Evolutionary conservation across 2,888 invertebrate genomes (phyloP).

Genomic region (Cactoblastis cactorum): DNA sequence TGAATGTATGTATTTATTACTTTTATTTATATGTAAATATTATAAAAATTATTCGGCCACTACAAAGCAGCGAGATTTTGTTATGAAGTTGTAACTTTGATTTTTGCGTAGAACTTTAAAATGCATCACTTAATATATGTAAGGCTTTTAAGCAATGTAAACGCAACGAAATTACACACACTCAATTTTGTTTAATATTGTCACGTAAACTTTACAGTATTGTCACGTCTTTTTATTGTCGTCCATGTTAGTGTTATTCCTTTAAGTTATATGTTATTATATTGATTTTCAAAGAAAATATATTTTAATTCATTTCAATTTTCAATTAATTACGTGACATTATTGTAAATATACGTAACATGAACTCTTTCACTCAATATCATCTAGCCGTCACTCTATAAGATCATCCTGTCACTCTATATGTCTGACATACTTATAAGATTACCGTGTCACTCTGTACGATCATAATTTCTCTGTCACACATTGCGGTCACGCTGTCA

Average conservation of each 20-base stretch:
- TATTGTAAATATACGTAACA: no score
- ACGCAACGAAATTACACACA: slow-evolving; percentile 4
- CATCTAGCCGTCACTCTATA: no score
- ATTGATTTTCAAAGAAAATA: no score
- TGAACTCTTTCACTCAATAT: no score
- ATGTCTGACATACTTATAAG: no score
- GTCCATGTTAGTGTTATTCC: no score
- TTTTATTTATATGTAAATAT: background rate
- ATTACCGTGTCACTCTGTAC: background rate
- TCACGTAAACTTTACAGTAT: no score
- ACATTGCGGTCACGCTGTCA: background rate
- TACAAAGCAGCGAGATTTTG: slow-evolving; percentile 2
- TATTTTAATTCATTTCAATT: no score
- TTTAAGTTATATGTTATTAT: no score
- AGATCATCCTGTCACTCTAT: background rate
- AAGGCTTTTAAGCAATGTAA: background rate
- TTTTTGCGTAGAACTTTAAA: background rate
- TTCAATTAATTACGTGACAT: no score
- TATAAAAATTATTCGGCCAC: background rate
- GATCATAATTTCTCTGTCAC: background rate
- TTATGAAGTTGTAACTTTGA: slow-evolving; percentile 5
- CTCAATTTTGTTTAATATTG: no score
- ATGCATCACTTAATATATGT: slow-evolving; percentile 2
- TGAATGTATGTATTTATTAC: background rate
- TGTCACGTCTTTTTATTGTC: no score